Percentiles rank a stretch among this genome's conserved stretches.
Conservation (phyloP, 2,797 vertebrate species). For the Sebastiscus albofasciatus region DNA sequence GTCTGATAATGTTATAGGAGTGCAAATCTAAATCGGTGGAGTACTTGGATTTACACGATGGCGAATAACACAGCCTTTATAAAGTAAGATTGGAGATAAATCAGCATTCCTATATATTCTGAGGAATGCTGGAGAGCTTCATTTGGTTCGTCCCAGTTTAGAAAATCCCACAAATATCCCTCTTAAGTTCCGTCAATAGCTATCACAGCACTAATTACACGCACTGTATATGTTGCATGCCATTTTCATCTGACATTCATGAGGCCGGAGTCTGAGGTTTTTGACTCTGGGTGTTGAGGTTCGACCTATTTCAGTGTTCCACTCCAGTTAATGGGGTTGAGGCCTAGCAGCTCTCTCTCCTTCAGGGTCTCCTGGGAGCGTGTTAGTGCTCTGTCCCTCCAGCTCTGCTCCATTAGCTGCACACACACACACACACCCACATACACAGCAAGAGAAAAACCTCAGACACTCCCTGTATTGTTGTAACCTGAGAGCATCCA, state of each 20-base stretch:
- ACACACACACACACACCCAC: slow-evolving; percentile 12
- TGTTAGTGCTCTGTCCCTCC: slow-evolving; percentile 78
- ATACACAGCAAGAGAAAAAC: slow-evolving; percentile 16
- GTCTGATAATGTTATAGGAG: too few relatives aligned
- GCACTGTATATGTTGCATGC: background rate
- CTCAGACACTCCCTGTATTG: slow-evolving; percentile 20
- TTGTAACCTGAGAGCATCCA: slow-evolving; percentile 41
- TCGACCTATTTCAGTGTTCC: slow-evolving; percentile 77
- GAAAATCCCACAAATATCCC: background rate
- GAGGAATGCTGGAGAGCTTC: background rate
- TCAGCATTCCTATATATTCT: background rate
- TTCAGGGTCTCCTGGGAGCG: slow-evolving; percentile 77
- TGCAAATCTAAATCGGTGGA: too few relatives aligned
- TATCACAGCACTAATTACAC: background rate
- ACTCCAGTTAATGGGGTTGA: slow-evolving; percentile 86
- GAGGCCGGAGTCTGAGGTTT: slow-evolving; percentile 3
- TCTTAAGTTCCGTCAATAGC: background rate
- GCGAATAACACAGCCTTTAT: background rate
- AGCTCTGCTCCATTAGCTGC: slow-evolving; percentile 83
- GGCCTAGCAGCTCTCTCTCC: slow-evolving; percentile 77
- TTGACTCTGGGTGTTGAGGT: slow-evolving; percentile 20
- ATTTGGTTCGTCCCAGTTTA: background rate
- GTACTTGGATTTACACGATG: background rate
- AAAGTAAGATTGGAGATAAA: background rate
- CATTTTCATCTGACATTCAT: background rate